Conservation (phyloP, 2,888 invertebrate genomes). For the Strigamia maritima region DNA sequence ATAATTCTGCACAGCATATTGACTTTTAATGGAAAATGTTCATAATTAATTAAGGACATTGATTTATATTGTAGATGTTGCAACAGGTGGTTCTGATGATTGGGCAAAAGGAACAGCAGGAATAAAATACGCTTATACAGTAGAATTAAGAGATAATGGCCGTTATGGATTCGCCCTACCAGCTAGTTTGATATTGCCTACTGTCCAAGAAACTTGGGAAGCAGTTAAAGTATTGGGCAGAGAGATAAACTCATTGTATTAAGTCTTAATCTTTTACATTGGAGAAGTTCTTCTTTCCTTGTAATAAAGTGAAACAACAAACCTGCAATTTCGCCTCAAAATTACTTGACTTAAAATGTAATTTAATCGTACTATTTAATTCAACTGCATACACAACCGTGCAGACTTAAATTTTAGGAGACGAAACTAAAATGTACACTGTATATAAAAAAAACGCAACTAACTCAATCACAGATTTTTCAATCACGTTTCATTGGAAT, state of each 20-base stretch:
- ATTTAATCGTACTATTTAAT: slow-evolving; percentile 7
- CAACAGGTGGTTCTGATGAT: slow-evolving; percentile 69
- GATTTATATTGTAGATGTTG: slow-evolving; percentile 51
- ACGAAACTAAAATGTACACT: background rate
- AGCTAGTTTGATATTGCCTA: slow-evolving; percentile 68
- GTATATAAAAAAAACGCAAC: background rate
- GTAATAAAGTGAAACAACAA: background rate
- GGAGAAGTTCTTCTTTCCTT: background rate
- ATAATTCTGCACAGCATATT: no score
- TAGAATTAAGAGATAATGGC: slow-evolving; percentile 71
- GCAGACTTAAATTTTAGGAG: slow-evolving; percentile 3
- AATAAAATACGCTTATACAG: slow-evolving; percentile 69
- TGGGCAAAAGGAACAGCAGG: slow-evolving; percentile 73
- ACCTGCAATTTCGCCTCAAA: background rate
- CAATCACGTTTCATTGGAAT: background rate
- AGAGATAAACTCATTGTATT: background rate
- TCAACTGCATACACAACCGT: background rate
- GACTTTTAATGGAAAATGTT: no score
- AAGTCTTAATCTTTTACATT: background rate
- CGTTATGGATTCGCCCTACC: slow-evolving; percentile 73
- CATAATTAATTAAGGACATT: background rate
- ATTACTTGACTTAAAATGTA: background rate
- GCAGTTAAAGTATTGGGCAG: slow-evolving; percentile 66
- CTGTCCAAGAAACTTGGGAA: slow-evolving; percentile 73
- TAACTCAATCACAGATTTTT: slow-evolving; percentile 17